Percentiles rank a stretch among this genome's conserved stretches.
phyloP scores from a whole-genome alignment of 2,888 invertebrate species.

The Dyspetes luteomarginatus region DNA sequence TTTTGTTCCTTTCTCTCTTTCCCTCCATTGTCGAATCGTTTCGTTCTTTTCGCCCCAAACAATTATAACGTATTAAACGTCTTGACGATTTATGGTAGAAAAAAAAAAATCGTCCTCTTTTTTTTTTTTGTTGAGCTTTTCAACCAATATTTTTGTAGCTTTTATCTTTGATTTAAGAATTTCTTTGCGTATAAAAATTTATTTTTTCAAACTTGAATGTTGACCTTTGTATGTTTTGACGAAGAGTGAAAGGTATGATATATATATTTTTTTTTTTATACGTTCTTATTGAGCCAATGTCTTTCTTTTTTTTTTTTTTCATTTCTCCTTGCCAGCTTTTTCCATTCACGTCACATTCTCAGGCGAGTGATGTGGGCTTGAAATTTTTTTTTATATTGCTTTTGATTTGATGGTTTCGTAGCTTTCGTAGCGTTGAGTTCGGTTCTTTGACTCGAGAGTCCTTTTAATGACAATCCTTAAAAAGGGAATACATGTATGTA shows the following conservation, averaged over 20 bases:
- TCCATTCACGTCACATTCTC: conserved; percentile 6
- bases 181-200: not conserved
- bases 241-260: too few relatives aligned
- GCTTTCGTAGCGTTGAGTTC: conserved; percentile 15
- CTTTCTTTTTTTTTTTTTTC: not conserved
- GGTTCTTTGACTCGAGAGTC: conserved; percentile 9
- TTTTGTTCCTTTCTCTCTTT: not conserved
- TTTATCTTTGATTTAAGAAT: not conserved
- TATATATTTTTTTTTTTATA: not conserved
- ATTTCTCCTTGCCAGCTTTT: not conserved
- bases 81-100: too few relatives aligned
- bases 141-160: not conserved
- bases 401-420: conserved; percentile 17
- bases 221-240: too few relatives aligned
- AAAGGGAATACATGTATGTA: not conserved
- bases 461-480: conserved; percentile 49
- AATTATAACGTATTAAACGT: too few relatives aligned
- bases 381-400: conserved; percentile 16
- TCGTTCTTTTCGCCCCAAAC: not conserved
- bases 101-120: not conserved
- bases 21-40: not conserved
- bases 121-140: not conserved
- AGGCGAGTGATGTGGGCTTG: not conserved
- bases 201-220: not conserved
- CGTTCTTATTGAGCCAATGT: not conserved